Base-by-base conservation (phyloP, 37 sponge, comb jelly and placozoan species). In the Aplysina aerophoba region DNA sequence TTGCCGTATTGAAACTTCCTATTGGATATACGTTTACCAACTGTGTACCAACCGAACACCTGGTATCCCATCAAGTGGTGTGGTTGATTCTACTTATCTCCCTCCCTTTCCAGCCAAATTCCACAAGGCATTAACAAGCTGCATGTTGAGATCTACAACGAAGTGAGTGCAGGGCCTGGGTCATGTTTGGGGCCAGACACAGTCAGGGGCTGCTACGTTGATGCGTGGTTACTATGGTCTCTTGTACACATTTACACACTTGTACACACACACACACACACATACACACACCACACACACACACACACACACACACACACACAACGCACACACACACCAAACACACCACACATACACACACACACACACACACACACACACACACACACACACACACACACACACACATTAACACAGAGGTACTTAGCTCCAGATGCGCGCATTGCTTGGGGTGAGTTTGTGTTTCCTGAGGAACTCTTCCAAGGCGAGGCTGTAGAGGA, bases 401-500 rank as follows among this genome's bases (percentile, higher is more conserved):
- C 36, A 14, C 85, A 65, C 33, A 91, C 95, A 80, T 38, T 57
- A 61, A 87, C 78, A 4, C 83, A 73, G 55, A 90, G 82, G 80
- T 95, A 89, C 40, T 89, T 63, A 24, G 83, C 89, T 15, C 99
- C 99, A 30, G 98, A 97, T 62, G 91, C 92, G 24, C 89, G 98
- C 15, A 89, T 97, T 34, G 98, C 96, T 1, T 97, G 98, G 98
- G 90, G 88, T n/a, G 73, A 94, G 79, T 86, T 87, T 84, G 92
- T 91, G 63, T 83, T 98, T 21, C 75, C 93, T 31, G 85, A 86
- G 56, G 93, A 91, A 12, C 44, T 99, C 39, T 73, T 96, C 39
- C 88, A 91, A 65, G 96, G 94, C 0, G 91, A 99, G 72, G 85
- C 90, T 1, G 87, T 97, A 25, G 99, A 99, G 54, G 99, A 99